Percentiles rank a stretch among this genome's conserved stretches.
These are phyloP conservation scores for Acrobasis repandana DNA, from an alignment of 2,888 invertebrate species.

Conservation along the genomic window DNA sequence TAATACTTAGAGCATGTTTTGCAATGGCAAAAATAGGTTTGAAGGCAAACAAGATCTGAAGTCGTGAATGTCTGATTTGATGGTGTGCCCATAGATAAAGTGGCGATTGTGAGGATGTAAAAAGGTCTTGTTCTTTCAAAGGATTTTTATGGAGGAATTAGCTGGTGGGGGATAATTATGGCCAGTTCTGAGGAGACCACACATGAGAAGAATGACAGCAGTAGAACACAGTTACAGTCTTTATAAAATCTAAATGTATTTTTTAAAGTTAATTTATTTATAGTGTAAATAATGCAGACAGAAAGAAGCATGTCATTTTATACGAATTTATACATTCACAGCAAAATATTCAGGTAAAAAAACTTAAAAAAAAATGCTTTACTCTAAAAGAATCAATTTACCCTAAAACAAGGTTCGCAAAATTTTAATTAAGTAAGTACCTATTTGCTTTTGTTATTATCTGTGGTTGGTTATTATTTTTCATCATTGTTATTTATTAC, in stretches of 20 bases:
- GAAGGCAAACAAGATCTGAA: constrained; percentile 75
- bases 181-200: constrained; percentile 7
- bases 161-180: constrained; percentile 11
- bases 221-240: not conserved
- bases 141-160: constrained; percentile 22
- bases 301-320: no score
- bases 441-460: not conserved
- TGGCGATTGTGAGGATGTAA: constrained; percentile 45
- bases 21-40: constrained; percentile 43
- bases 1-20: constrained; percentile 55
- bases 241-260: no score
- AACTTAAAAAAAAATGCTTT: no score
- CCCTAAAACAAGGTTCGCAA: not conserved
- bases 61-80: constrained; percentile 69
- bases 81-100: constrained; percentile 53
- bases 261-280: no score
- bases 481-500: not conserved
- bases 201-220: not conserved
- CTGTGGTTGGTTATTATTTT: not conserved
- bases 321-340: no score
- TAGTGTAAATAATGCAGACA: no score
- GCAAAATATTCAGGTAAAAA: no score
- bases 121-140: constrained; percentile 33
- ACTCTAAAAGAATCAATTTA: no score
- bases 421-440: not conserved